A percentile compares a stretch with the other conserved stretches of the same genome.
Conservation (phyloP, 2,113 vertebrate species). For the Channa maculata region DNA sequence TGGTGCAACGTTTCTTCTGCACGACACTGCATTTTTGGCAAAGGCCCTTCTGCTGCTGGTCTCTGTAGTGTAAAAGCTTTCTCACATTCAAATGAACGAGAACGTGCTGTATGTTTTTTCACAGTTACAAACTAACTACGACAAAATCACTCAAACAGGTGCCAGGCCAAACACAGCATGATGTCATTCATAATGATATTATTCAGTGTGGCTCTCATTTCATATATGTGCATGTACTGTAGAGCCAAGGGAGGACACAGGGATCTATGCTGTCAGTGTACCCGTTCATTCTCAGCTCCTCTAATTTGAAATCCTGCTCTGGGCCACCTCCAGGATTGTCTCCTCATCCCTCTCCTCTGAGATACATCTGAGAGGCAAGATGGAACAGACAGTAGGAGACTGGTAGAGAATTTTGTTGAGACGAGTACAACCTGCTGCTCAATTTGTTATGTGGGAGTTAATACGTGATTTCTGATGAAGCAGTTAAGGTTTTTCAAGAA, state of each 20-base stretch:
- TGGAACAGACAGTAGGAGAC: slow-evolving; percentile 9
- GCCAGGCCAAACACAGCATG: not conserved
- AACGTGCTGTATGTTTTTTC: too few species aligned
- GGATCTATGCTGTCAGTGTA: slow-evolving; percentile 35
- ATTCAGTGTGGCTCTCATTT: not conserved
- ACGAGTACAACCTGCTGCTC: slow-evolving; percentile 17
- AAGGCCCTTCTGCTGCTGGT: too few species aligned
- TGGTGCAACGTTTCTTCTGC: too few species aligned
- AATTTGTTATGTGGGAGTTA: not conserved
- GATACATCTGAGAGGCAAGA: slow-evolving; percentile 28
- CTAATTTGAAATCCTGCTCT: slow-evolving; percentile 45
- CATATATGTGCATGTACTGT: not conserved
- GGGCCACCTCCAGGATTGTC: slow-evolving; percentile 15
- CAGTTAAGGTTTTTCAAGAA: slow-evolving; percentile 1
- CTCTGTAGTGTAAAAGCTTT: too few species aligned
- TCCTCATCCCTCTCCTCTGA: slow-evolving; percentile 17
- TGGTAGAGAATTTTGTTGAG: slow-evolving; percentile 8
- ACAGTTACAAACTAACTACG: not conserved
- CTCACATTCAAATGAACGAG: too few species aligned
- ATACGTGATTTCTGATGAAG: not conserved
- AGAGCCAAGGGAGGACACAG: slow-evolving; percentile 15
- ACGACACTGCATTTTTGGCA: too few species aligned
- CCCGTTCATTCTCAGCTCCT: slow-evolving; percentile 39
- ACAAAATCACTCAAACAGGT: not conserved
- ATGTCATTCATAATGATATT: not conserved